These are phyloP conservation scores for Sinosuthora webbiana DNA, from an alignment of 2,113 vertebrate species.

Conservation along the genomic window DNA sequence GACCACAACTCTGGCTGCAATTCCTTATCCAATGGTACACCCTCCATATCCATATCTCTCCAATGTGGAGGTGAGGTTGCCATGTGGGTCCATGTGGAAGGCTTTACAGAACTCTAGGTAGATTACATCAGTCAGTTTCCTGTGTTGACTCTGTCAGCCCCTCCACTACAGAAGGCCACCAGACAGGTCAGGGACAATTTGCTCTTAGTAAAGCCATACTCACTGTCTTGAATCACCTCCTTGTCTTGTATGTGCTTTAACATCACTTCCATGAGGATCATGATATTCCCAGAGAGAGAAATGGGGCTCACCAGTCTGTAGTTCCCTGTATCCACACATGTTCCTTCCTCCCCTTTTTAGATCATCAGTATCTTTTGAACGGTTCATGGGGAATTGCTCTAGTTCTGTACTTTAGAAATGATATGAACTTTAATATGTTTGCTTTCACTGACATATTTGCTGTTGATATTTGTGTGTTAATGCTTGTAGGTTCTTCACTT, in stretches of 20 bases:
- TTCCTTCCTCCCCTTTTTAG: neutral
- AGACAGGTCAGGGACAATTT: neutral
- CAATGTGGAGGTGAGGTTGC: neutral
- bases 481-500: conserved; percentile 56
- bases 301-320: neutral
- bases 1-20: neutral
- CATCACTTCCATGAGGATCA: neutral
- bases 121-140: neutral
- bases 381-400: neutral
- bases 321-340: neutral
- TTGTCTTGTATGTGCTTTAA: neutral
- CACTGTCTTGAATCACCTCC: neutral
- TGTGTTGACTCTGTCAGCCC: neutral
- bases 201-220: neutral
- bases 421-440: rapidly evolving
- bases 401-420: neutral
- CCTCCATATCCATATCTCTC: neutral
- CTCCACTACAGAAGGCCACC: neutral
- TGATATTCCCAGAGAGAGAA: neutral
- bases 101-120: neutral
- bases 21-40: neutral
- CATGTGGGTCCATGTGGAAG: rapidly evolving
- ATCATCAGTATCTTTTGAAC: neutral
- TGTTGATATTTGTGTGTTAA: neutral
- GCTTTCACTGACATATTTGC: neutral